These are phyloP conservation scores for Pomatostomus ruficeps DNA, from an alignment of 2,113 vertebrate genomes.

Conservation along the genomic window DNA sequence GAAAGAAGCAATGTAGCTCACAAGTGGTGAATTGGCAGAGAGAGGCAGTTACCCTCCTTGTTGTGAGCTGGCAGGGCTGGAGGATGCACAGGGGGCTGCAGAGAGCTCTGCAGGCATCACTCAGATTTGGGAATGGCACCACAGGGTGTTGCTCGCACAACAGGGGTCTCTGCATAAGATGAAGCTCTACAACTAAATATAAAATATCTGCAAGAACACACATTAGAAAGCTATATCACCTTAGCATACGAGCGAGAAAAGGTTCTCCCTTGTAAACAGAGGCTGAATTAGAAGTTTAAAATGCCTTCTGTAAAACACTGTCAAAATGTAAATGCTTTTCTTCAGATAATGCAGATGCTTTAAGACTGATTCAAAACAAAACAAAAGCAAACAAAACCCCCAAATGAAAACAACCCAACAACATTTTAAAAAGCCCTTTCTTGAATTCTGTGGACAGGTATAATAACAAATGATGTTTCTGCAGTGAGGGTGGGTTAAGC, in stretches of 20 bases:
- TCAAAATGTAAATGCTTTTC: neutral
- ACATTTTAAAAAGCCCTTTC: neutral
- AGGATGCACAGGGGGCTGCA: neutral
- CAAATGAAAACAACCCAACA: neutral
- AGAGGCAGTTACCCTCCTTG: neutral
- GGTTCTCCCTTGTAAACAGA: neutral
- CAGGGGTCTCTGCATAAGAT: neutral
- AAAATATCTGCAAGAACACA: neutral
- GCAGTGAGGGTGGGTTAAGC: neutral
- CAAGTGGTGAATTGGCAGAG: neutral
- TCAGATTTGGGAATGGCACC: accelerated
- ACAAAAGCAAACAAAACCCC: neutral
- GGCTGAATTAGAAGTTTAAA: neutral
- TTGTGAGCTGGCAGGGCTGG: accelerated
- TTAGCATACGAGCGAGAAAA: neutral
- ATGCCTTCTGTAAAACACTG: neutral
- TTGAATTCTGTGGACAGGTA: neutral
- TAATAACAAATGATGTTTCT: neutral
- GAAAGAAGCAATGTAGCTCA: neutral
- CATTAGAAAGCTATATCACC: neutral
- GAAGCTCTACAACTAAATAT: neutral
- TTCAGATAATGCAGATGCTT: neutral
- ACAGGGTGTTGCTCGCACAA: neutral
- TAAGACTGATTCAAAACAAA: neutral
- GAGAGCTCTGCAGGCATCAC: neutral